Percentiles rank a stretch among this genome's conserved stretches.
Evolutionary conservation across 2,113 vertebrate species (phyloP).

Genomic region (Phocoena sinus): DNA sequence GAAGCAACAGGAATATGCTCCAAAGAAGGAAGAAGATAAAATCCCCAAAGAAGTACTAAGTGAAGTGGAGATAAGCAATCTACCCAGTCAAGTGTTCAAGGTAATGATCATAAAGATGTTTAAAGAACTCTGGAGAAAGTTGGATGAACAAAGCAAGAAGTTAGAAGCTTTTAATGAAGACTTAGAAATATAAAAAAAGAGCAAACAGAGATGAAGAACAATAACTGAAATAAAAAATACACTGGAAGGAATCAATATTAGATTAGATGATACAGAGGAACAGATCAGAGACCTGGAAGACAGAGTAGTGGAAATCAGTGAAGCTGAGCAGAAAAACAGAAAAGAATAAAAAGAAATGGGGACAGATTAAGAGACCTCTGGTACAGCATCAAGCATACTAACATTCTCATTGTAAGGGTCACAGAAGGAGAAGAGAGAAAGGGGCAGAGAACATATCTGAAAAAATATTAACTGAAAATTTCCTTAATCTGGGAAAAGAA

Average conservation of each 20-base stretch:
- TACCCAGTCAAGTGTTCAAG: not conserved
- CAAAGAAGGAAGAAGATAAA: not conserved
- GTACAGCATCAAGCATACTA: not conserved
- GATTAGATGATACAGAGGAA: not conserved
- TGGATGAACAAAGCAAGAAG: not conserved
- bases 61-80: not conserved
- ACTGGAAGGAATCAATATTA: not conserved
- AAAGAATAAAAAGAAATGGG: not conserved
- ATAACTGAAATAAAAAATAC: not conserved
- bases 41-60: not conserved
- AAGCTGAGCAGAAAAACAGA: not conserved
- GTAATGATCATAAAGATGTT: not conserved
- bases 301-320: not conserved
- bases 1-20: not conserved
- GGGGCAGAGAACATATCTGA: not conserved
- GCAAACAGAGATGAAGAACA: not conserved
- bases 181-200: not conserved
- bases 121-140: not conserved
- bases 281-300: not conserved
- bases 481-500: not conserved
- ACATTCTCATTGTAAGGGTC: not conserved
- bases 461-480: not conserved
- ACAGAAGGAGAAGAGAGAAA: not conserved
- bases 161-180: not conserved
- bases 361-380: not conserved